A percentile compares a stretch with the other conserved stretches of the same genome.
These are phyloP conservation scores for Dendrolimus punctatus DNA, from an alignment of 1,140 invertebrate genomes.

Conservation along the genomic window DNA sequence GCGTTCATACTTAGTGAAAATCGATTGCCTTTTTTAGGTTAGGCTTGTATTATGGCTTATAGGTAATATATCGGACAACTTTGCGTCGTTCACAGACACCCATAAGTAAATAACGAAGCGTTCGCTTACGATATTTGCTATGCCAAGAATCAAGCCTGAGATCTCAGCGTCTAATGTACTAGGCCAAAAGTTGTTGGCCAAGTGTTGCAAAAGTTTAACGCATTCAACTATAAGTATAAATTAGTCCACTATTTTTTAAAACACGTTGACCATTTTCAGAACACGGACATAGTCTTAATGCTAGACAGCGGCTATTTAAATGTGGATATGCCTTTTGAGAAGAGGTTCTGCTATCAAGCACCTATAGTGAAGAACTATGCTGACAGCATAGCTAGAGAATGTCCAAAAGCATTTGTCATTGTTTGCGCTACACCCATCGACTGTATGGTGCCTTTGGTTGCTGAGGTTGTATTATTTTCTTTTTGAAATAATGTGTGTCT, in stretches of 20 bases:
- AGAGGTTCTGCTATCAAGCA: conserved; percentile 42
- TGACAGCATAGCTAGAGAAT: conserved; percentile 49
- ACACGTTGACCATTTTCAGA: conserved; percentile 23
- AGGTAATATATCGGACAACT: too few relatives aligned
- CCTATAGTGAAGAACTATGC: conserved; percentile 51
- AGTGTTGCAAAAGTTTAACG: too few relatives aligned
- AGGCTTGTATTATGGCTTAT: too few relatives aligned
- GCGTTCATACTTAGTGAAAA: too few relatives aligned
- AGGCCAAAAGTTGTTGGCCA: too few relatives aligned
- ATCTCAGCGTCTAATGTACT: too few relatives aligned
- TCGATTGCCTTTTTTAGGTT: too few relatives aligned
- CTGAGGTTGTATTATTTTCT: conserved; percentile 30
- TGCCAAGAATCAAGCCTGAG: too few relatives aligned
- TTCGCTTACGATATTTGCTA: too few relatives aligned
- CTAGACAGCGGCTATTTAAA: conserved; percentile 37
- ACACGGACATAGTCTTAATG: conserved; percentile 55
- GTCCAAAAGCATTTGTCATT: conserved; percentile 52
- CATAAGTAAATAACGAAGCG: too few relatives aligned
- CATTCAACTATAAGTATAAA: not conserved
- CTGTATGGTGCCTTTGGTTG: conserved; percentile 59
- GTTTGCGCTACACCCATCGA: conserved; percentile 52
- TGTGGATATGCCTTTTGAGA: conserved; percentile 33
- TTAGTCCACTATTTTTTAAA: not conserved
- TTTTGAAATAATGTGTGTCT: not conserved
- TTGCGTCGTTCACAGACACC: too few relatives aligned